Base-by-base conservation (phyloP, 2,888 invertebrate genomes). In the Parascotia fuliginaria region DNA sequence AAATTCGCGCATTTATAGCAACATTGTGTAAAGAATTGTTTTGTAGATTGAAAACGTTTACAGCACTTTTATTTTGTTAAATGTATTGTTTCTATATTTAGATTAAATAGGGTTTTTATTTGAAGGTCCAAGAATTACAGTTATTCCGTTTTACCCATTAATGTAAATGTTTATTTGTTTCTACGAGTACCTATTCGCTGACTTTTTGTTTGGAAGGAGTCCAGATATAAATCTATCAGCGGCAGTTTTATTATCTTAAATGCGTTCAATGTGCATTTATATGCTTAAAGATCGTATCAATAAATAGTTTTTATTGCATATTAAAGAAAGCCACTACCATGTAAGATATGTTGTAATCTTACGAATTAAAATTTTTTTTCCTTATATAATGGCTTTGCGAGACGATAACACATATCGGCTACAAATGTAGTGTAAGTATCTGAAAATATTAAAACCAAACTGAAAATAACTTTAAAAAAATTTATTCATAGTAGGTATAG, bases 81-180 rank as follows among this genome's bases (percentile, higher is more conserved):
- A 43, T 48, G 37, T 28, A 39, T 15, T 39, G 15, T 15, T 39
- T 57, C 49, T 57, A 38, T 61, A 63, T 60, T 63, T 51, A 60
- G 61, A 71, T 65, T 56, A 71, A 54, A 60, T 63, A 53, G 58
- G 53, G 62, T 57, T 63, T 65, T 63, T 58, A 73, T 74, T 75
- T 68, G 49, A 70, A 61, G 66, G 64, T 50, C 59, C 58, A 63
- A 68, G 64, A 58, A 60, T 58, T 65, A 73, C 72, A 73, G 77
- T 76, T 72, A 77, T 73, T 75, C 62, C 62, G 60, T 67, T 60
- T 63, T 70, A 66, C 68, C 70, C 73, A 73, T 74, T 77, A 72
- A 69, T 61, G 52, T 65, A 72, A 59, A 52, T 55, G 59, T 54
- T 55, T 42, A 59, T 51, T 50, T 59, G 32, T 32, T 15, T 28